Base-by-base conservation (phyloP, 2,888 invertebrate genomes). In the Catotricha subobsoleta region DNA sequence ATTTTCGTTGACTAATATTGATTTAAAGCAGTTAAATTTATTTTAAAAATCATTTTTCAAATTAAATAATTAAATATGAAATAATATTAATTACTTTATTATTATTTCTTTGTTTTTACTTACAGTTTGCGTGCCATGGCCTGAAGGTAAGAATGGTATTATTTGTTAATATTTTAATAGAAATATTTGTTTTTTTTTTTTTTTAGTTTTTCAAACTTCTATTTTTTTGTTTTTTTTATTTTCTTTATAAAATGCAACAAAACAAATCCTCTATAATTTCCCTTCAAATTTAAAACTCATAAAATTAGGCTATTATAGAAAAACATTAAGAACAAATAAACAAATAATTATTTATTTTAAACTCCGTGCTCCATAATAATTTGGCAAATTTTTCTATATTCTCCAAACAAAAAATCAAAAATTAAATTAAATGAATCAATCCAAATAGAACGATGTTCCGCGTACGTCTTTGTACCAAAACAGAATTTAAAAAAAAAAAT, bases 121-220 rank as follows among this genome's bases (percentile, higher is more conserved):
- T 21, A 62, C 80, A 77, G 84, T 87, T 66, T 83, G 83, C 70
- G 82, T 86, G 62, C 86, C 84, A 66, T 87, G 86, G 86, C 83
- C 84, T 53, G 83, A 84, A 73, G 80, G 80, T 80, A 72, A 76
- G 76, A 67, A 56, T 43, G 45, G 41, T 45, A 29, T 42, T 41
- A 45, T 46, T 46, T 42, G 42, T 46, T 41, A 46, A 42, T 41
- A 28, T 45, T 40, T 44, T 40, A 39, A 39, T 43, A 23, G 29
- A 42, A 40, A 40, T 27, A 21, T 21, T 44, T 36, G 34, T 30
- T 43, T 31, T 27, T 30, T 30, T 36, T 37, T 43, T 21, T 3
- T 27, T 27, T 10, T 27, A 9, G 8, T 27, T 27, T 27, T 27
- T 27, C 27, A 27, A 27, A 27, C 7, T n/a, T n/a, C n/a, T n/a